Conservation (phyloP, 1,140 invertebrate genomes). For the Anastrepha ludens region DNA sequence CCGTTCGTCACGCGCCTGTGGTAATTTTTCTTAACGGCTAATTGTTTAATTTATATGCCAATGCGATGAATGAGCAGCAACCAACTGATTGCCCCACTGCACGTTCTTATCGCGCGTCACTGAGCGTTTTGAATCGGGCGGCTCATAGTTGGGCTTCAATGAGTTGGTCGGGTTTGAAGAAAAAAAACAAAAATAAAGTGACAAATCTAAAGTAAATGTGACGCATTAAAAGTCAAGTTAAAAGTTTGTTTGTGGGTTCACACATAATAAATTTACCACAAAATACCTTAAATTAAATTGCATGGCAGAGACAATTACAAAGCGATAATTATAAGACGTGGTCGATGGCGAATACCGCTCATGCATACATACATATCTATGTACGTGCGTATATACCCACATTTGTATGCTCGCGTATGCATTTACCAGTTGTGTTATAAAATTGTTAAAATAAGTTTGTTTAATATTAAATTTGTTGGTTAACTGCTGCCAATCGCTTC, state of each 20-base stretch:
- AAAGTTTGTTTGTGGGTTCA: neutral
- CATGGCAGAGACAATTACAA: conserved; percentile 31
- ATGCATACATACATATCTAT: neutral
- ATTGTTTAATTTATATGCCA: conserved; percentile 49
- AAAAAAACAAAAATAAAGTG: neutral
- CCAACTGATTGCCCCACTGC: neutral
- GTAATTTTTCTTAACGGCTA: conserved; percentile 40
- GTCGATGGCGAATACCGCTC: neutral
- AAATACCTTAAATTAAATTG: conserved; percentile 3
- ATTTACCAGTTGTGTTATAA: neutral
- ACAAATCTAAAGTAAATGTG: conserved; percentile 29
- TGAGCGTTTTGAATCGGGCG: neutral
- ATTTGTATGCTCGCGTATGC: too few species aligned
- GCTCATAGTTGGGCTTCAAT: neutral
- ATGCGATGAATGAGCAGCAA: neutral
- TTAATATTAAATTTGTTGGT: neutral
- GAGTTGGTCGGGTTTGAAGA: neutral
- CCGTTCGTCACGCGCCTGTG: conserved; percentile 29
- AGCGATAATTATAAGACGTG: conserved; percentile 32
- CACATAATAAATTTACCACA: conserved; percentile 27
- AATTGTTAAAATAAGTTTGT: neutral
- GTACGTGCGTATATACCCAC: neutral
- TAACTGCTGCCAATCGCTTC: neutral
- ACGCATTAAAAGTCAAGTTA: conserved; percentile 35
- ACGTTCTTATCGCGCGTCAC: conserved; percentile 29